A percentile compares a stretch with the other conserved stretches of the same genome.
phyloP scores from a whole-genome alignment of 2,113 vertebrate genomes.

The Limanda limanda region DNA sequence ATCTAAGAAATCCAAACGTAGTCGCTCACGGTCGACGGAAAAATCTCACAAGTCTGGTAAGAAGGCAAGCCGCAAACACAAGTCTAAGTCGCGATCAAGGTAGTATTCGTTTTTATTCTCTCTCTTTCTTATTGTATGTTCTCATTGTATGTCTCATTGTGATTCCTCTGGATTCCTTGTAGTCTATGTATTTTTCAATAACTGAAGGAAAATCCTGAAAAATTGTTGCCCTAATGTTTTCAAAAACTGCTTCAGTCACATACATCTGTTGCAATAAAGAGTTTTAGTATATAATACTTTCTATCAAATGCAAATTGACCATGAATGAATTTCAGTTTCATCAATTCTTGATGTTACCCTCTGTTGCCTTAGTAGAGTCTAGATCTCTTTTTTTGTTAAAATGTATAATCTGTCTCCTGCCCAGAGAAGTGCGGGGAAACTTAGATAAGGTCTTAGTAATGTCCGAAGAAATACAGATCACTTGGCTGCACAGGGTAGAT shows the following conservation, averaged over 20 bases:
- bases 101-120: slow-evolving; percentile 95
- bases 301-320: slow-evolving; percentile 28
- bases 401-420: slow-evolving; percentile 3
- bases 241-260: slow-evolving; percentile 14
- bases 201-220: slow-evolving; percentile 17
- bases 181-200: slow-evolving; percentile 25
- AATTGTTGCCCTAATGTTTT: slow-evolving; percentile 17
- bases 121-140: slow-evolving; percentile 79
- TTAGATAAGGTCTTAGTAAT: neutral
- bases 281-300: slow-evolving; percentile 1
- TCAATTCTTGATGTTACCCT: neutral
- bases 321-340: slow-evolving; percentile 8
- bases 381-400: neutral
- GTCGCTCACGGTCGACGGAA: slow-evolving; percentile 97
- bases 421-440: neutral
- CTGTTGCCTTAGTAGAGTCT: neutral
- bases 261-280: slow-evolving; percentile 18
- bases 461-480: neutral
- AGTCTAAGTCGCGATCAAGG: slow-evolving; percentile 99
- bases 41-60: slow-evolving; percentile 99
- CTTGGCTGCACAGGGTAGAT: slow-evolving; percentile 14
- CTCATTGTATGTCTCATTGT: slow-evolving; percentile 77
- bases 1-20: slow-evolving; percentile 98
- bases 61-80: slow-evolving; percentile 99
- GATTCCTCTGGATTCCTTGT: slow-evolving; percentile 52